Evolutionary conservation across 2,888 invertebrate genomes (phyloP).

Genomic region (Lasioglossum figueresi): DNA sequence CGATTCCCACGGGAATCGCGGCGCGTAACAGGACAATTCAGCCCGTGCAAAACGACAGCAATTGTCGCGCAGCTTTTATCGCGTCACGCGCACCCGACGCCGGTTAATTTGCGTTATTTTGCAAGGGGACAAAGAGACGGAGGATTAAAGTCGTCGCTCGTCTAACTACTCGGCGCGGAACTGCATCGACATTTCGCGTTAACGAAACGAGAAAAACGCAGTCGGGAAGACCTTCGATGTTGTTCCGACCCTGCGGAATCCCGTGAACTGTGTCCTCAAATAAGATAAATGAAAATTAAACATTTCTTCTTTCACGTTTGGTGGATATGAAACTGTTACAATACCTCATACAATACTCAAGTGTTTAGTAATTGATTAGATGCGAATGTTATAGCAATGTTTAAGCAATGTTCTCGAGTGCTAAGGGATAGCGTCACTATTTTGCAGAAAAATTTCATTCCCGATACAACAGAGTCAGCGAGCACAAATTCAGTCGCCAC

Average conservation of each 20-base stretch:
- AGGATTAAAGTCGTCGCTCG: slow-evolving; percentile 36
- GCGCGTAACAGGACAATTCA: slow-evolving; percentile 31
- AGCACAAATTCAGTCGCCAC: neutral
- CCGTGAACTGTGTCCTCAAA: too few species aligned
- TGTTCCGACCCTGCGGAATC: neutral
- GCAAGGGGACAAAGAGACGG: slow-evolving; percentile 45
- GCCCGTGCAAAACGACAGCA: slow-evolving; percentile 37
- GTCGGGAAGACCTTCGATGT: neutral
- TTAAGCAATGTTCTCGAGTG: too few species aligned
- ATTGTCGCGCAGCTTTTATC: slow-evolving; percentile 39
- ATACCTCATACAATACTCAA: too few species aligned
- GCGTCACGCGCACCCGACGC: neutral
- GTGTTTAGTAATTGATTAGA: too few species aligned
- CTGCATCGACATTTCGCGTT: neutral
- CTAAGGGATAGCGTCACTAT: too few species aligned
- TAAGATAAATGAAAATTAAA: too few species aligned
- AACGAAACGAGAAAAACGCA: neutral
- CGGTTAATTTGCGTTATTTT: slow-evolving; percentile 63
- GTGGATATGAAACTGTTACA: too few species aligned
- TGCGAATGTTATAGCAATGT: too few species aligned
- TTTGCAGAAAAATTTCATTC: neutral
- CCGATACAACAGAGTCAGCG: neutral
- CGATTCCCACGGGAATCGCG: slow-evolving; percentile 35
- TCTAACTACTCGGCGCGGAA: neutral
- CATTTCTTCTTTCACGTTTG: too few species aligned